Conservation (phyloP, 2,113 vertebrate species). For the Elaphurus davidianus region DNA sequence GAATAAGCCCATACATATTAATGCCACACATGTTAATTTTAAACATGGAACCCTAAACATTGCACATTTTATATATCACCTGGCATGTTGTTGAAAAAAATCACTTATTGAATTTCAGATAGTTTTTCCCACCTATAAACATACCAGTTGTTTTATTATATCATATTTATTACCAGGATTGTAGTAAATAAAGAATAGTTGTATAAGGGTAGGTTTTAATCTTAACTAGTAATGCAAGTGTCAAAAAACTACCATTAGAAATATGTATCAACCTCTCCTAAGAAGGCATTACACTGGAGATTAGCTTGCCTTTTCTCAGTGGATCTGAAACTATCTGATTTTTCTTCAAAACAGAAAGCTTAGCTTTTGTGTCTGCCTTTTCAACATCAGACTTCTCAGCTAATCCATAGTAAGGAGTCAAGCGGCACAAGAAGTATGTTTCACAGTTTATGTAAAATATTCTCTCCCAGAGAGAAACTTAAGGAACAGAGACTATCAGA, state of each 20-base stretch:
- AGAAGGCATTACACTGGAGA: background rate
- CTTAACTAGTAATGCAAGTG: background rate
- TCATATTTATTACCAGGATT: background rate
- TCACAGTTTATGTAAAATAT: background rate
- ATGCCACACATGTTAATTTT: background rate
- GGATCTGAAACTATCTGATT: background rate
- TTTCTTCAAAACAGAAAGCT: background rate
- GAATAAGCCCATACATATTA: background rate
- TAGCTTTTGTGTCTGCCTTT: background rate
- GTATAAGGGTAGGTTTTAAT: background rate
- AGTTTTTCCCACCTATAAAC: background rate
- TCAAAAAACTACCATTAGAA: background rate
- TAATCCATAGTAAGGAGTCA: background rate
- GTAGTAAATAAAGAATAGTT: background rate
- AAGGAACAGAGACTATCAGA: background rate
- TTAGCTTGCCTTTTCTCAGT: background rate
- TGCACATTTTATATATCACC: background rate
- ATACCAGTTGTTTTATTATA: background rate
- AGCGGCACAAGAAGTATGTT: background rate
- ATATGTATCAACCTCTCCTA: background rate
- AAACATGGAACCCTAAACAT: background rate
- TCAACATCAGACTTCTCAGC: background rate
- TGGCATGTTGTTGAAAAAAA: background rate
- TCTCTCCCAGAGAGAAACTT: background rate
- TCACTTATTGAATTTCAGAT: background rate